These are phyloP conservation scores for Synanceia verrucosa DNA, from an alignment of 2,797 vertebrate genomes.

Conservation along the genomic window DNA sequence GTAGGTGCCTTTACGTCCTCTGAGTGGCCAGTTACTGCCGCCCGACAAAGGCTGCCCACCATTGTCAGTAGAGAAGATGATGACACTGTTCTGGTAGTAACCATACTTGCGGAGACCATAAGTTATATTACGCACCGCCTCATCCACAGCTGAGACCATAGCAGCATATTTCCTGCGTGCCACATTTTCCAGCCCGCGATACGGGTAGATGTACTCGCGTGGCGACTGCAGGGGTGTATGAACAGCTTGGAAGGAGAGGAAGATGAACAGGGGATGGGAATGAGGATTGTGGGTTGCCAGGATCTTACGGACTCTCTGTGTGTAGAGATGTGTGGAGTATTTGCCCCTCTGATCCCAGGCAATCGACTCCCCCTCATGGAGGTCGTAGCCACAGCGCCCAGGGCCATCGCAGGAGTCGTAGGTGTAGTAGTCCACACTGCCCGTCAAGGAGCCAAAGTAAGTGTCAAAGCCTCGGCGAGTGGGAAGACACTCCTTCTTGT, in stretches of 20 bases:
- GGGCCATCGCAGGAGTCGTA: constrained; percentile 96
- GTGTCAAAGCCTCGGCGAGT: constrained; percentile 94
- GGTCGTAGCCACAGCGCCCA: constrained; percentile 91
- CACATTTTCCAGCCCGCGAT: constrained; percentile 89
- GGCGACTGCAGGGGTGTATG: constrained; percentile 96
- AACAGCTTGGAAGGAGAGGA: constrained; percentile 95
- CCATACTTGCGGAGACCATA: constrained; percentile 94
- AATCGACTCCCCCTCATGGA: constrained; percentile 92
- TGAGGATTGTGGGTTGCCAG: constrained; percentile 87
- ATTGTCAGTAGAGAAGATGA: constrained; percentile 95
- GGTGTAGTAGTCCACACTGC: constrained; percentile 96
- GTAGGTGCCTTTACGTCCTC: constrained; percentile 97
- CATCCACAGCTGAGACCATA: constrained; percentile 96
- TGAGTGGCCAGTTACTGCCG: constrained; percentile 96
- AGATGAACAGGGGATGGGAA: constrained; percentile 91
- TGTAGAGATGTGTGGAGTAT: constrained; percentile 95
- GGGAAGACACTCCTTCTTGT: constrained; percentile 95
- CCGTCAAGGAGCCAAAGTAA: constrained; percentile 95
- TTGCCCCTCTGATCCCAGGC: constrained; percentile 93
- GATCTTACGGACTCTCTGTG: constrained; percentile 92
- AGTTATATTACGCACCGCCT: constrained; percentile 95
- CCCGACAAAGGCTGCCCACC: constrained; percentile 96
- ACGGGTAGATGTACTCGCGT: constrained; percentile 92
- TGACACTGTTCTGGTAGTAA: constrained; percentile 94
- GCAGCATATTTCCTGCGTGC: constrained; percentile 93